A percentile compares a stretch with the other conserved stretches of the same genome.
These are phyloP conservation scores for Panurus biarmicus DNA, from an alignment of 2,113 vertebrate species.

Conservation along the genomic window DNA sequence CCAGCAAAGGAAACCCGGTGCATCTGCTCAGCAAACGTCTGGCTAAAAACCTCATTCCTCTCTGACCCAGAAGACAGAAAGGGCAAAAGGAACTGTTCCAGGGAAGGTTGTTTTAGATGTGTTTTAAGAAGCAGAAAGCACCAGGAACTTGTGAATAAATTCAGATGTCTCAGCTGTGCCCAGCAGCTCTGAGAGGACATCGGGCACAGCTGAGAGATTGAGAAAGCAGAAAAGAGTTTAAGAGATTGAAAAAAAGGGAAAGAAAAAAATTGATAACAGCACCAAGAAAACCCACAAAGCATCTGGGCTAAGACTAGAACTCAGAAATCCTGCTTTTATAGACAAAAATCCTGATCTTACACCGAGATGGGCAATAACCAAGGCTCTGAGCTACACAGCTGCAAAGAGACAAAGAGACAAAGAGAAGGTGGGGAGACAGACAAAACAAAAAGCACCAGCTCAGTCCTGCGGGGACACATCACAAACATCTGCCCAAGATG, in stretches of 20 bases:
- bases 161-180: not conserved
- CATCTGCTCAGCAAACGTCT: not conserved
- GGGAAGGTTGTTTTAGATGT: not conserved
- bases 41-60: not conserved
- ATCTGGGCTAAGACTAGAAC: not conserved
- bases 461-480: not conserved
- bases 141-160: not conserved
- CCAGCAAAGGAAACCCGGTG: not conserved
- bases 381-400: not conserved
- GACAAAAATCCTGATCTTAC: not conserved
- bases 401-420: not conserved
- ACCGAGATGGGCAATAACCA: not conserved
- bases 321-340: not conserved
- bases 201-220: not conserved
- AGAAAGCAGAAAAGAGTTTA: not conserved
- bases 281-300: not conserved
- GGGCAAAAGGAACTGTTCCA: not conserved
- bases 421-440: not conserved
- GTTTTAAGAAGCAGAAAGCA: not conserved
- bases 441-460: fast-evolving
- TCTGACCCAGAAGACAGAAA: not conserved
- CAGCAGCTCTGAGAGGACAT: not conserved
- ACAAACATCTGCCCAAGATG: not conserved
- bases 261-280: fast-evolving
- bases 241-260: too few relatives aligned